phyloP scores from a whole-genome alignment of 2,888 invertebrate species.

The Leptothorax acervorum region DNA sequence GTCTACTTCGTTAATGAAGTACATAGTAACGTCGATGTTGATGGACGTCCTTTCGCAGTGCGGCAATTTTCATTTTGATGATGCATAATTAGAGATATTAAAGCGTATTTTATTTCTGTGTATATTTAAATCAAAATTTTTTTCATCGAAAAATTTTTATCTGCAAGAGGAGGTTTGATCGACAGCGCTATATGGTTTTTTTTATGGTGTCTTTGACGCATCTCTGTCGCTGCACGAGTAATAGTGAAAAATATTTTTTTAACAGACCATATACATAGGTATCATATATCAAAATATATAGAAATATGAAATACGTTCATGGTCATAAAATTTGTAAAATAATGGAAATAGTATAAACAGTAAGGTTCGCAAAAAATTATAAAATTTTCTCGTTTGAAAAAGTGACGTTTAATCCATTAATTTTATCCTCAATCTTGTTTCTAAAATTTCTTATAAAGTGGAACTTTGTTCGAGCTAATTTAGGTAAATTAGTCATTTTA shows the following conservation, averaged over 20 bases:
- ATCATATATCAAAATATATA: conserved; percentile 5
- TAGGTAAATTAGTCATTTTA: not conserved
- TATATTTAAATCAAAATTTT: not conserved
- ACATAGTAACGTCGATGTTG: not conserved
- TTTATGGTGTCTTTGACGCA: conserved; percentile 8
- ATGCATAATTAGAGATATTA: not conserved
- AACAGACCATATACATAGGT: not conserved
- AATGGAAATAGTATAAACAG: not conserved
- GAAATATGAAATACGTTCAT: conserved; percentile 7
- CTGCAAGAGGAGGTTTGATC: conserved; percentile 1
- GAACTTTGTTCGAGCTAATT: conserved; percentile 1
- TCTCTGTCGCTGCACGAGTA: not conserved
- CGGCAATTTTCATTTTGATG: not conserved
- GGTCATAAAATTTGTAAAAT: not conserved
- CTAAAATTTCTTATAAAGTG: conserved; percentile 10
- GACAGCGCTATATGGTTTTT: conserved; percentile 11
- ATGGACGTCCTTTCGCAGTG: not conserved
- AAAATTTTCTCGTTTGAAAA: not conserved
- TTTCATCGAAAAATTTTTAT: not conserved
- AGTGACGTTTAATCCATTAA: not conserved
- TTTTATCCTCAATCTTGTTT: not conserved
- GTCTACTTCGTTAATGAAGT: not conserved
- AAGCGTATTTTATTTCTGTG: conserved; percentile 6
- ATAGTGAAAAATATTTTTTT: conserved; percentile 25
- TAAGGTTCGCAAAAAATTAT: not conserved